Evolutionary conservation across 2,888 invertebrate genomes (phyloP).

Genomic region (Pedicia rivosa): DNA sequence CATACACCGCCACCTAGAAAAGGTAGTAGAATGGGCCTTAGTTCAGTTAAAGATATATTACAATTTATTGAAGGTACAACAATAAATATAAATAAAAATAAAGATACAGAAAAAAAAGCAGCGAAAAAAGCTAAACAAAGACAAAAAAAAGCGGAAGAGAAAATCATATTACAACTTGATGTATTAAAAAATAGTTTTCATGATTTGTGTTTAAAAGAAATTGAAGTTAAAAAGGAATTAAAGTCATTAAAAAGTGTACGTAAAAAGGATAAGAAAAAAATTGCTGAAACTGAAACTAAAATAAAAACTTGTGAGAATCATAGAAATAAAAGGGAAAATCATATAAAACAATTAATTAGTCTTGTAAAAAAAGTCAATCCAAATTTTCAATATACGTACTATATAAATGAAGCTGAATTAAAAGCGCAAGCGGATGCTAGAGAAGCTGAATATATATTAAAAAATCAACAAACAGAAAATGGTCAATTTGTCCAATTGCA

Average conservation of each 20-base stretch:
- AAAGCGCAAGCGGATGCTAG: background rate
- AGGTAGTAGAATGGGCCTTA: background rate
- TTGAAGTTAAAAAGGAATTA: slow-evolving; percentile 23
- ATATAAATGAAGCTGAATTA: too few species aligned
- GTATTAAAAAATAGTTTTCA: slow-evolving; percentile 26
- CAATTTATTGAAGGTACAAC: slow-evolving; percentile 27
- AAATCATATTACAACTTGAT: slow-evolving; percentile 25
- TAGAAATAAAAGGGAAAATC: slow-evolving; percentile 26
- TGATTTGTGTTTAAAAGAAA: slow-evolving; percentile 28
- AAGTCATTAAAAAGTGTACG: slow-evolving; percentile 19
- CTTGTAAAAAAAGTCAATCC: slow-evolving; percentile 25
- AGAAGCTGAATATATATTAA: background rate
- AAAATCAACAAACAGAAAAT: too few species aligned
- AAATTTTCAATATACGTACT: slow-evolving; percentile 29
- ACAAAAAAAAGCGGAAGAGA: slow-evolving; percentile 28
- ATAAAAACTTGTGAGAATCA: slow-evolving; percentile 27
- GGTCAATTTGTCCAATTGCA: background rate
- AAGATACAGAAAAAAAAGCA: slow-evolving; percentile 21
- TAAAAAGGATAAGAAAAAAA: slow-evolving; percentile 27
- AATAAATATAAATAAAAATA: slow-evolving; percentile 19
- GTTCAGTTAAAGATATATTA: slow-evolving; percentile 23
- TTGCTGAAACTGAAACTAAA: slow-evolving; percentile 24
- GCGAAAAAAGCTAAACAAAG: slow-evolving; percentile 30
- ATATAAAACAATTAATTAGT: slow-evolving; percentile 27
- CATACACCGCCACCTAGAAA: background rate